Evolutionary conservation across 2,113 vertebrate species (phyloP).

Genomic region (Erpornis zantholeuca): DNA sequence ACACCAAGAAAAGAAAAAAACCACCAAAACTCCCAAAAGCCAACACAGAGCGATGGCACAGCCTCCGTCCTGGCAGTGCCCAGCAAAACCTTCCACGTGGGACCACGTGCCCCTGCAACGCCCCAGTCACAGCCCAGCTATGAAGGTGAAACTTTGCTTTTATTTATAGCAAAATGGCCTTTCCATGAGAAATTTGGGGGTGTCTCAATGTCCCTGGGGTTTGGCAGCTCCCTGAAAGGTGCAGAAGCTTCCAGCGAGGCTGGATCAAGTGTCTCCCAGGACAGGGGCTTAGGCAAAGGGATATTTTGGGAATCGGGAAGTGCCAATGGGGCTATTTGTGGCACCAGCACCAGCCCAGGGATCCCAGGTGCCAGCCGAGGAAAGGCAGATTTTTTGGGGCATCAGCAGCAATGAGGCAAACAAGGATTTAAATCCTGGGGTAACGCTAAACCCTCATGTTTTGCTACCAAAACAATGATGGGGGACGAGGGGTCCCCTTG

Average conservation of each 20-base stretch:
- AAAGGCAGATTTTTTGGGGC: not conserved
- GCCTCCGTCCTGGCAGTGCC: not conserved
- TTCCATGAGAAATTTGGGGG: not conserved
- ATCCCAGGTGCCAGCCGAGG: not conserved
- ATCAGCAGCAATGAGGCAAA: not conserved
- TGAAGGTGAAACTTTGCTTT: not conserved
- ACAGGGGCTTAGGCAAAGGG: not conserved
- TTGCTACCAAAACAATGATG: not conserved
- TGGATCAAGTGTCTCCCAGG: not conserved
- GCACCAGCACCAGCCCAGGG: not conserved
- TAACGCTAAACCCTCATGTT: rapidly evolving
- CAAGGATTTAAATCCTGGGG: not conserved
- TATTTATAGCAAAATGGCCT: not conserved
- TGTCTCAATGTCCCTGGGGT: not conserved
- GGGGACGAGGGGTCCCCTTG: rapidly evolving
- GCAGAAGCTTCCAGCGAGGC: not conserved
- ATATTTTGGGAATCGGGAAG: not conserved
- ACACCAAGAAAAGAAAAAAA: not conserved
- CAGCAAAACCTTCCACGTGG: rapidly evolving
- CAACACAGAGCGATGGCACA: rapidly evolving
- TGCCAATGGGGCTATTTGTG: not conserved
- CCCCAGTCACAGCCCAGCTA: not conserved
- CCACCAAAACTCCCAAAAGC: not conserved
- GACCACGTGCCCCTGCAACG: rapidly evolving
- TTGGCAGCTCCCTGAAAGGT: not conserved